Evolutionary conservation across 2,113 vertebrate genomes (phyloP).

Genomic region (Oenanthe melanoleuca): DNA sequence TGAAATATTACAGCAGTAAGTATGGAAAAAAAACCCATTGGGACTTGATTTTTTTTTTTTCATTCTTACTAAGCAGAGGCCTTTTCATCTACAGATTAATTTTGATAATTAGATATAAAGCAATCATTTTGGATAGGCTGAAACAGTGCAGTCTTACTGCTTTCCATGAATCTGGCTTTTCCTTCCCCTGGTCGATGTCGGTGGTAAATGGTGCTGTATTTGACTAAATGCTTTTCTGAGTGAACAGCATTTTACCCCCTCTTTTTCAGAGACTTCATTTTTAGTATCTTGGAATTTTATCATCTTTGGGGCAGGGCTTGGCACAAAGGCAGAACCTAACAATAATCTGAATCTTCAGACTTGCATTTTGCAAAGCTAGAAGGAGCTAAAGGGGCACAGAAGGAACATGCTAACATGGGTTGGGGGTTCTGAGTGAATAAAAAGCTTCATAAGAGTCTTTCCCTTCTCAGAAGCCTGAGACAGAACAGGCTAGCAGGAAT

Average conservation of each 20-base stretch:
- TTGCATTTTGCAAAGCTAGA: neutral
- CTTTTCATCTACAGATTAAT: neutral
- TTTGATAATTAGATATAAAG: neutral
- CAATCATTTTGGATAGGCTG: neutral
- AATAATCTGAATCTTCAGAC: neutral
- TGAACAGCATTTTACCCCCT: neutral
- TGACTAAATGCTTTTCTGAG: neutral
- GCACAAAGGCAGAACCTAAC: neutral
- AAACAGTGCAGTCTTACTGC: neutral
- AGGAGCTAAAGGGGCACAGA: neutral
- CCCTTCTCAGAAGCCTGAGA: neutral
- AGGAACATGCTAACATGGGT: neutral
- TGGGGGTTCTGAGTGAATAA: neutral
- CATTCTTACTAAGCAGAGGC: neutral
- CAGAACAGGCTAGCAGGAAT: neutral
- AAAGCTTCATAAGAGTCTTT: neutral
- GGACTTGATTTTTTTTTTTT: neutral
- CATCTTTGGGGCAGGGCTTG: slow-evolving; percentile 22
- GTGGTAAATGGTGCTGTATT: neutral
- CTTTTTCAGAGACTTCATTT: neutral
- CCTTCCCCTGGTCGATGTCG: neutral
- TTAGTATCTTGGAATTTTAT: neutral
- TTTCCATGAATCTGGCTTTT: neutral
- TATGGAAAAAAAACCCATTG: neutral
- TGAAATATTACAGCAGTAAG: neutral